These are phyloP conservation scores for Drosophila sordidula DNA, from an alignment of 2,888 invertebrate genomes.

Conservation along the genomic window DNA sequence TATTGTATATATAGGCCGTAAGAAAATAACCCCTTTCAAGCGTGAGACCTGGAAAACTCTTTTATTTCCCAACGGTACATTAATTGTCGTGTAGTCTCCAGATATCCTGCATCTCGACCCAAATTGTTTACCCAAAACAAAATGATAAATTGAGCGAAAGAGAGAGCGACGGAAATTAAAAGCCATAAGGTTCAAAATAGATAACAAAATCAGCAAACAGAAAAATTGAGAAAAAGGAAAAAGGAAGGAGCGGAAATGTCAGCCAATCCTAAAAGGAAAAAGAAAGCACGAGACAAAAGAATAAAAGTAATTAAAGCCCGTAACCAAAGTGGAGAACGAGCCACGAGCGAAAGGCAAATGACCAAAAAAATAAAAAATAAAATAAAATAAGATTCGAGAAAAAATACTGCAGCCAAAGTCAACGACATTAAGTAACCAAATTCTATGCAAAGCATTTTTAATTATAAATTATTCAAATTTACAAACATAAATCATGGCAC, in stretches of 20 bases:
- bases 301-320: constrained; percentile 75
- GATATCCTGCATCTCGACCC: constrained; percentile 16
- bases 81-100: constrained; percentile 24
- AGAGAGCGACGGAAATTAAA: constrained; percentile 75
- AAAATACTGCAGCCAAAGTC: constrained; percentile 55
- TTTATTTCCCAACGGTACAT: constrained; percentile 24
- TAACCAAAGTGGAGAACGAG: constrained; percentile 45
- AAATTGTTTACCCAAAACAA: constrained; percentile 31
- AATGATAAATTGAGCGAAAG: constrained; percentile 73
- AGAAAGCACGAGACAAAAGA: constrained; percentile 56
- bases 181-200: constrained; percentile 74
- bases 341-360: constrained; percentile 38
- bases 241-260: constrained; percentile 72
- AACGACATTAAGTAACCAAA: constrained; percentile 80
- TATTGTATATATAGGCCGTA: neutral
- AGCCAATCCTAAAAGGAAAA: constrained; percentile 36
- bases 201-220: constrained; percentile 61
- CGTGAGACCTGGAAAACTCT: neutral
- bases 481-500: constrained; percentile 79
- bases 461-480: constrained; percentile 83
- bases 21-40: neutral
- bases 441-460: constrained; percentile 76
- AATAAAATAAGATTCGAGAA: constrained; percentile 30
- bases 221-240: constrained; percentile 30
- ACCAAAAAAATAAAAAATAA: constrained; percentile 4